These are phyloP conservation scores for Carabus problematicus DNA, from an alignment of 2,888 invertebrate species.

Conservation along the genomic window DNA sequence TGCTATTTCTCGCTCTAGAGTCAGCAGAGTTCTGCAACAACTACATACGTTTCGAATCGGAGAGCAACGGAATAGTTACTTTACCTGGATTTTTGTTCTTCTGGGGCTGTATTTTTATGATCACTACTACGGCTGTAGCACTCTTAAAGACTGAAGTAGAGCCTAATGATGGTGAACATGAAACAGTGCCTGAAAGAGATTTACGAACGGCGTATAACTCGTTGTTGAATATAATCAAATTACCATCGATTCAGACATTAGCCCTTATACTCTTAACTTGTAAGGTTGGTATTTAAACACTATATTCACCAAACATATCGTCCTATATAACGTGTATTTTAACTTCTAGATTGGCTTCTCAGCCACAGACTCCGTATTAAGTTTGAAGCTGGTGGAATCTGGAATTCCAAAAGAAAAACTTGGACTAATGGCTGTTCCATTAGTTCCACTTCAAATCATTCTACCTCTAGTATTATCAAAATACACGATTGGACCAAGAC, in stretches of 20 bases:
- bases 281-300: constrained; percentile 67
- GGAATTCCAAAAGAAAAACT: constrained; percentile 96
- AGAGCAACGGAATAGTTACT: constrained; percentile 65
- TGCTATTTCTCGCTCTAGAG: constrained; percentile 94
- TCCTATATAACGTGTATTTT: background rate
- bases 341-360: constrained; percentile 86
- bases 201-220: constrained; percentile 81
- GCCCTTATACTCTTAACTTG: constrained; percentile 85
- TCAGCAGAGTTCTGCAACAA: constrained; percentile 95
- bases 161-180: constrained; percentile 57
- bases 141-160: constrained; percentile 84
- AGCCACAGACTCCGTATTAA: constrained; percentile 93
- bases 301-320: too few relatives aligned
- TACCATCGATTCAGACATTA: constrained; percentile 82
- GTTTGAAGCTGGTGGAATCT: constrained; percentile 92
- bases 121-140: constrained; percentile 88
- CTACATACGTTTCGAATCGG: constrained; percentile 79
- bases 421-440: constrained; percentile 89
- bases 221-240: constrained; percentile 80
- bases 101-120: constrained; percentile 92
- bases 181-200: constrained; percentile 59
- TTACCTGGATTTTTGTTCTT: constrained; percentile 85
- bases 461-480: constrained; percentile 84
- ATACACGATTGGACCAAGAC: constrained; percentile 75
- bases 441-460: constrained; percentile 90